phyloP scores from a whole-genome alignment of 2,113 vertebrate species.

The Nothocercus nigrocapillus region DNA sequence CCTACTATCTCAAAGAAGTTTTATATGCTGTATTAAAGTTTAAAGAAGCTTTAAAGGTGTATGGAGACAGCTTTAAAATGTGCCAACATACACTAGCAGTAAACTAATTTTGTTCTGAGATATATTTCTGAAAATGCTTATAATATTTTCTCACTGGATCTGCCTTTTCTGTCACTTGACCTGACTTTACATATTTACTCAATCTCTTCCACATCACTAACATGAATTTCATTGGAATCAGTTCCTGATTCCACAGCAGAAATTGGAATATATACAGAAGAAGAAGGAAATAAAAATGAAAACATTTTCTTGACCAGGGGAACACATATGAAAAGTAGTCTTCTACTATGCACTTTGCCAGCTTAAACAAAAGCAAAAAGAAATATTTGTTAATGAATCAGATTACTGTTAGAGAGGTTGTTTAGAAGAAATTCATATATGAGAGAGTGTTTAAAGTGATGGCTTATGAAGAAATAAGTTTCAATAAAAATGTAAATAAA shows the following conservation, averaged over 20 bases:
- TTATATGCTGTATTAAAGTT: background rate
- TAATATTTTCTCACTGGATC: background rate
- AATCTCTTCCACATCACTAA: background rate
- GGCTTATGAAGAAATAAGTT: background rate
- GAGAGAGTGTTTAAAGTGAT: background rate
- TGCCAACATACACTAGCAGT: background rate
- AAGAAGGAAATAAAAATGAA: background rate
- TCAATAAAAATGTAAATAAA: background rate
- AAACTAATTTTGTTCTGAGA: background rate
- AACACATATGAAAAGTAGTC: background rate
- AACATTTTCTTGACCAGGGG: background rate
- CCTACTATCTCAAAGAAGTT: background rate
- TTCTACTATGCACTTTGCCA: conserved; percentile 21
- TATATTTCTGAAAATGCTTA: background rate
- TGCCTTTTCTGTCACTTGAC: background rate
- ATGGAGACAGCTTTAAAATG: background rate
- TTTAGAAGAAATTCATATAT: conserved; percentile 44
- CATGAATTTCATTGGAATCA: background rate
- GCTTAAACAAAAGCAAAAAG: conserved; percentile 45
- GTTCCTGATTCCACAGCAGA: background rate
- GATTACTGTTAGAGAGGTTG: background rate
- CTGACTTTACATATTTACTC: background rate
- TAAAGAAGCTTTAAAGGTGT: background rate
- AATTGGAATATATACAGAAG: background rate
- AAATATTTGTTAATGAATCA: background rate